A percentile compares a stretch with the other conserved stretches of the same genome.
These are phyloP conservation scores for Pardalotus punctatus DNA, from an alignment of 2,113 vertebrate species.

Conservation along the genomic window DNA sequence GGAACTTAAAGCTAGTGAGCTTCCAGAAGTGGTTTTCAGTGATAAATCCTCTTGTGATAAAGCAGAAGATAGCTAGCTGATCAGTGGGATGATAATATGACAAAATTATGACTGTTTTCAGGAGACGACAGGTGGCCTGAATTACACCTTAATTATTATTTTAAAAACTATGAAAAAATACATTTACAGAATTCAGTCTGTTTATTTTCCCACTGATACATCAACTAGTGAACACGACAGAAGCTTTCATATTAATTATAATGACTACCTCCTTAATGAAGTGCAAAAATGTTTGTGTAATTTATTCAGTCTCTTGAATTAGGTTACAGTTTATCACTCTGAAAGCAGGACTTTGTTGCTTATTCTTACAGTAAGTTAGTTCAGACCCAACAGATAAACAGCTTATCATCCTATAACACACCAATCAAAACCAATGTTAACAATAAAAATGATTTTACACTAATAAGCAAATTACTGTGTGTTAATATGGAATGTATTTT, in stretches of 20 bases:
- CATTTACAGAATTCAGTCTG: constrained; percentile 11
- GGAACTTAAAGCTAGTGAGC: neutral
- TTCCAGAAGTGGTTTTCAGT: neutral
- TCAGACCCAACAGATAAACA: constrained; percentile 29
- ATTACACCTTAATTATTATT: constrained; percentile 43
- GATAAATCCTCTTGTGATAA: neutral
- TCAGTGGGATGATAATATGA: neutral
- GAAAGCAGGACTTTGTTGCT: constrained; percentile 41
- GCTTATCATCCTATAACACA: neutral
- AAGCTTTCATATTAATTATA: constrained; percentile 59
- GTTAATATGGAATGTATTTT: constrained; percentile 5
- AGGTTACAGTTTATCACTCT: constrained; percentile 44
- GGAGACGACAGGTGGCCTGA: neutral
- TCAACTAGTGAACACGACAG: constrained; percentile 35
- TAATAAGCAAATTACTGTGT: neutral
- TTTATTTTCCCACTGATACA: constrained; percentile 19
- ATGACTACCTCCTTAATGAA: constrained; percentile 55
- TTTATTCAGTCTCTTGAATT: constrained; percentile 56
- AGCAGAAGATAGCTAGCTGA: neutral
- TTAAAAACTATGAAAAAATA: neutral
- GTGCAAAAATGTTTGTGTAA: constrained; percentile 54
- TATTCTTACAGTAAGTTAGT: constrained; percentile 11
- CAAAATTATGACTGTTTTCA: neutral
- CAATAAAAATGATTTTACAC: neutral
- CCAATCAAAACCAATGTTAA: constrained; percentile 13